Conservation (phyloP, 2,888 invertebrate species). For the Dolichomitus sp. region DNA sequence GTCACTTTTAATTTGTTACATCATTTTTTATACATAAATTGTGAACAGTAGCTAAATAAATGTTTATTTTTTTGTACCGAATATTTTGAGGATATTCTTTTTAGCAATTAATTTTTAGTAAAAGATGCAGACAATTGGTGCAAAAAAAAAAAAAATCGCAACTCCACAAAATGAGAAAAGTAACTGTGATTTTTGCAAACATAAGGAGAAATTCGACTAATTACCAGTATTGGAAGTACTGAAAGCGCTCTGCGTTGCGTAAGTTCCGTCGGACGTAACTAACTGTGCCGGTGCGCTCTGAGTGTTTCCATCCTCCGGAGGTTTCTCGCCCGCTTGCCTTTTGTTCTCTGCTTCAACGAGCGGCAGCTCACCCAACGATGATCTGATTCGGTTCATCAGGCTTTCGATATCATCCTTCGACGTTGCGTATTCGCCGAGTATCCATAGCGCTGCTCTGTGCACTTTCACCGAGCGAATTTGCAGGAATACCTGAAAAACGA, state of each 20-base stretch:
- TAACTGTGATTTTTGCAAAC: not conserved
- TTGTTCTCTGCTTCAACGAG: slow-evolving; percentile 90
- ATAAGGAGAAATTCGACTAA: slow-evolving; percentile 4
- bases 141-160: too few species aligned
- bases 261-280: slow-evolving; percentile 99
- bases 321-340: slow-evolving; percentile 91
- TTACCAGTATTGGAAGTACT: slow-evolving; percentile 90
- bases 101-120: too few species aligned
- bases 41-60: not conserved
- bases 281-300: slow-evolving; percentile 88
- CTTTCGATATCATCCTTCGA: slow-evolving; percentile 92
- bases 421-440: slow-evolving; percentile 98
- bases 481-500: slow-evolving; percentile 90
- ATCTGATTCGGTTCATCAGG: slow-evolving; percentile 92
- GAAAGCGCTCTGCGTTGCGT: slow-evolving; percentile 99
- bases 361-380: slow-evolving; percentile 89
- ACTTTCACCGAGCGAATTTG: slow-evolving; percentile 96
- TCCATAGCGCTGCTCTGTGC: slow-evolving; percentile 98
- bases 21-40: not conserved
- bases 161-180: not conserved
- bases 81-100: too few species aligned
- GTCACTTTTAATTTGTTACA: not conserved
- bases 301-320: slow-evolving; percentile 86
- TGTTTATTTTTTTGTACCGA: not conserved
- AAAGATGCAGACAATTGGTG: too few species aligned